These are phyloP conservation scores for Heliothis subflexa DNA, from an alignment of 1,140 invertebrate genomes.

Conservation along the genomic window DNA sequence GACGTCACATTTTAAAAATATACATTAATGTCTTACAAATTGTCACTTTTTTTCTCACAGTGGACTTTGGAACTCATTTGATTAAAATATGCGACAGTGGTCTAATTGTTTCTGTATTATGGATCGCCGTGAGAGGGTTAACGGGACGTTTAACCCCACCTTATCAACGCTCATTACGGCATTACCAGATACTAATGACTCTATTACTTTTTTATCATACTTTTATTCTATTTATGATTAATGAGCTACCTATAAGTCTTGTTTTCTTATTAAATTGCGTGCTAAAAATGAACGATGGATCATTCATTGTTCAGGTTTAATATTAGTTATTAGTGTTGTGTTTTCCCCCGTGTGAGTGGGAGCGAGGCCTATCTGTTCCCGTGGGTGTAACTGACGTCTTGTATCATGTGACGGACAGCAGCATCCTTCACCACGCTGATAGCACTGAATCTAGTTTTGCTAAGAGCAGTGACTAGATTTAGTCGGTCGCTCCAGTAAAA, in stretches of 20 bases:
- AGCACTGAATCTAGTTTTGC: constrained; percentile 1
- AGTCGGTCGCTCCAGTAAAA: background rate
- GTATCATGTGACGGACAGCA: constrained; percentile 5
- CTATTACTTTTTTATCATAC: constrained; percentile 13
- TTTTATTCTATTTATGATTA: constrained; percentile 12
- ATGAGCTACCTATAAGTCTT: constrained; percentile 1
- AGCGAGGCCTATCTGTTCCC: constrained; percentile 1
- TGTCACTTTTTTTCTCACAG: constrained; percentile 4
- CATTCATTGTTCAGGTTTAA: constrained; percentile 14
- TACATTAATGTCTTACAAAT: background rate
- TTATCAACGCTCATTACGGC: constrained; percentile 23
- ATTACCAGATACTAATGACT: background rate
- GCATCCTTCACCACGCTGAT: constrained; percentile 3
- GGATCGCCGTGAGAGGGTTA: constrained; percentile 38
- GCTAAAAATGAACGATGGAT: constrained; percentile 20
- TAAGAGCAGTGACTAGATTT: background rate
- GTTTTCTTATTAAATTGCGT: constrained; percentile 10
- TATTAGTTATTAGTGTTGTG: background rate
- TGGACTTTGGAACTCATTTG: constrained; percentile 36
- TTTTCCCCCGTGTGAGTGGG: background rate
- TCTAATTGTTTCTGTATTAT: constrained; percentile 18
- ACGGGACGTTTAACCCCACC: constrained; percentile 44
- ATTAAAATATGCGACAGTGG: constrained; percentile 31
- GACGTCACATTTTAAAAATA: background rate
- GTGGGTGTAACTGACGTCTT: constrained; percentile 1